Conservation (phyloP, 2,888 invertebrate genomes). For the Xestia ashworthii region DNA sequence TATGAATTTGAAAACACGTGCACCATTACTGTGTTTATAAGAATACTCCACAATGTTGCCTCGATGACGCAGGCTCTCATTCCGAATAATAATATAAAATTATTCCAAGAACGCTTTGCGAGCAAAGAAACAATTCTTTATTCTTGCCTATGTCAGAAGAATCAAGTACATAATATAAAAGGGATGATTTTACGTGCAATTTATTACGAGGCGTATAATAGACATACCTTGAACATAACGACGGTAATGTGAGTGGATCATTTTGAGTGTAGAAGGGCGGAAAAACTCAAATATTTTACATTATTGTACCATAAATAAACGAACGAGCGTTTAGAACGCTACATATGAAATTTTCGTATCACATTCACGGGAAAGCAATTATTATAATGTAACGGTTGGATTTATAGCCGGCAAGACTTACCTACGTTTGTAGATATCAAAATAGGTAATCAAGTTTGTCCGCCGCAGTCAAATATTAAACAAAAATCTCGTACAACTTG, state of each 20-base stretch:
- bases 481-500: not conserved
- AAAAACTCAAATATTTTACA: constrained; percentile 77
- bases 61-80: constrained; percentile 32
- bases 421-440: not conserved
- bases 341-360: constrained; percentile 4
- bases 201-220: constrained; percentile 65
- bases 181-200: constrained; percentile 53
- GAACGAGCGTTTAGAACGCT: constrained; percentile 62
- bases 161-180: constrained; percentile 49
- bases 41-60: constrained; percentile 23
- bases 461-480: not conserved
- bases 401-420: not conserved
- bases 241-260: constrained; percentile 78
- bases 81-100: constrained; percentile 22
- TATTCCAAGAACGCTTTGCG: constrained; percentile 36
- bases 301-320: constrained; percentile 71
- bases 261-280: constrained; percentile 76
- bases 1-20: constrained; percentile 30
- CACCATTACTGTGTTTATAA: constrained; percentile 28
- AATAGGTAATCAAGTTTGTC: constrained; percentile 11
- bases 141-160: constrained; percentile 42
- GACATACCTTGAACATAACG: constrained; percentile 70
- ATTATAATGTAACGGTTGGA: constrained; percentile 4
- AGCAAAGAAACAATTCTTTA: constrained; percentile 43
- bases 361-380: constrained; percentile 18